phyloP scores from a whole-genome alignment of 2,888 invertebrate species.

The Heteromurus nitidus region DNA sequence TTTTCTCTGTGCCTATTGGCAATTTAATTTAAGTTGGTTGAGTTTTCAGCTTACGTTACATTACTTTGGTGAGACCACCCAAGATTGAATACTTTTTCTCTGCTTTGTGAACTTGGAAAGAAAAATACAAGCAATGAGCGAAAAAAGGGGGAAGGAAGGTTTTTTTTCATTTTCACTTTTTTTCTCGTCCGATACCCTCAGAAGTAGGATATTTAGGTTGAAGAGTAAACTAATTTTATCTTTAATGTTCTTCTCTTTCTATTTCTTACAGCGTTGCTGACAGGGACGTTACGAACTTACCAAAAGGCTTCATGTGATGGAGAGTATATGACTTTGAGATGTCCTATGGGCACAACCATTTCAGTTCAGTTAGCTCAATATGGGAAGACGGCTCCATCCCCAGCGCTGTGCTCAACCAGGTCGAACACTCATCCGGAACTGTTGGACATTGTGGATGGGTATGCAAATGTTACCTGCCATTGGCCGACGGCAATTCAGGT shows the following conservation, averaged over 20 bases:
- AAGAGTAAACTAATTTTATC: slow-evolving; percentile 39
- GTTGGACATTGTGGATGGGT: slow-evolving; percentile 62
- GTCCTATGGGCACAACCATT: slow-evolving; percentile 93
- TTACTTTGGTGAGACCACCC: neutral
- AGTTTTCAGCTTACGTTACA: too few relatives aligned
- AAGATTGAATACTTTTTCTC: slow-evolving; percentile 8
- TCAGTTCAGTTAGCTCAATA: slow-evolving; percentile 93
- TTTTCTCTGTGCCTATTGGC: slow-evolving; percentile 30
- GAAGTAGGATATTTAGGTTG: neutral
- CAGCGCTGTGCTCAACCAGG: slow-evolving; percentile 77
- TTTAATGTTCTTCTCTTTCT: slow-evolving; percentile 1
- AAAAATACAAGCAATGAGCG: neutral
- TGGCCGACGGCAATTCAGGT: slow-evolving; percentile 89
- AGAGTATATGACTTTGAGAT: slow-evolving; percentile 89
- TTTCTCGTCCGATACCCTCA: neutral
- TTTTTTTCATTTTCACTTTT: slow-evolving; percentile 17
- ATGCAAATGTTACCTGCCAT: slow-evolving; percentile 75
- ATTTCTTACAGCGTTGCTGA: slow-evolving; percentile 85
- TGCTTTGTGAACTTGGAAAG: slow-evolving; percentile 36
- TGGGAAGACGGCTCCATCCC: slow-evolving; percentile 81
- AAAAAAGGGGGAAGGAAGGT: neutral
- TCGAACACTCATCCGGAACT: slow-evolving; percentile 69
- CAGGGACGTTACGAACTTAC: slow-evolving; percentile 92
- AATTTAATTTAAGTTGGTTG: slow-evolving; percentile 44
- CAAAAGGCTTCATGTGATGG: slow-evolving; percentile 95